Evolutionary conservation across 2,888 invertebrate species (phyloP), one percentile per base, ranked within the genome.

Genomic region (Leptinotarsa peninsularis): DNA sequence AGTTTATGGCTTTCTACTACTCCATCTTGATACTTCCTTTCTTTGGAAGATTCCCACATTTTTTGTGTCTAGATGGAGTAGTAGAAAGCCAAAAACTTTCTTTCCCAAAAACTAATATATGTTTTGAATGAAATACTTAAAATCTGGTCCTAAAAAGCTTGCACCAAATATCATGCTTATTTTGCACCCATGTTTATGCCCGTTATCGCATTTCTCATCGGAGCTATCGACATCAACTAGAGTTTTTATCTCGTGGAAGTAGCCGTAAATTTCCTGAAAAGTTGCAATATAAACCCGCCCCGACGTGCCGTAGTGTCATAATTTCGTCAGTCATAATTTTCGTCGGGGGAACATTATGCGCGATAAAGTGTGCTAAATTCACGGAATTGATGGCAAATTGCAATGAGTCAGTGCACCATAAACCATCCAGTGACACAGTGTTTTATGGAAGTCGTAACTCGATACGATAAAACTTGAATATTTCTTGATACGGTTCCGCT

Each of bases 321-420:
- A 58, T 21, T 58, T 58, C 58, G 58, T 58, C 58, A 58, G 58
- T 58, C 58, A 23, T 58, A 58, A 58, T 58, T 58, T 58, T 58
- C 27, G 58, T 58, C 14, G 58, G 17, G 23, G 23, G 27, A 52
- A 15, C 27, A 58, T 58, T 23, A 58, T 14, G 58, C 23, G 23
- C 15, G 58, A 58, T 23, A 23, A 23, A 58, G 23, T 23, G 58
- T 23, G 15, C 58, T 58, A 15, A 58, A 58, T 58, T 58, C 18
- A 27, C 23, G 7, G 23, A 3, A 58, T 58, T 58, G 15, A 58
- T 23, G 58, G 58, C 54, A 54, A 54, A 54, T 54, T 54, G 18
- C 54, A 54, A n/a, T n/a, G 52, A 52, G 52, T 58, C 58, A 18
- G 58, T 23, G 18, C 10, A 58, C 43, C 43, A 43, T 43, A 43